Percentiles rank a stretch among this genome's conserved stretches.
These are phyloP conservation scores for Euphysa ruthae DNA, from an alignment of 30 jellyfish, hydroid and myxozoan genomes.

Conservation along the genomic window DNA sequence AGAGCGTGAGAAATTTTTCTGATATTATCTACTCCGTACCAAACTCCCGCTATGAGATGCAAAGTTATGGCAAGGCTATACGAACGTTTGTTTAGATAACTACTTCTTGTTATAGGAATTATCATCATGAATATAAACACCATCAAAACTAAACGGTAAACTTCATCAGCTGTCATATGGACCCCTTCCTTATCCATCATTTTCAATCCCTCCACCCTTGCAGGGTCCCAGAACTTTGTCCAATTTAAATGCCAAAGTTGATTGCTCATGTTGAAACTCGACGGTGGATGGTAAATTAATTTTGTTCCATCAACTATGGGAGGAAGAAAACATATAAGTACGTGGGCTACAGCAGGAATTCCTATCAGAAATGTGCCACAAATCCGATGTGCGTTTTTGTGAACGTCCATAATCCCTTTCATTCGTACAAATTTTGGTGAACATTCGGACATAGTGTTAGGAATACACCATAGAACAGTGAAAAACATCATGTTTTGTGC, in stretches of 20 bases:
- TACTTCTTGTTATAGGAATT: slow-evolving; percentile 12
- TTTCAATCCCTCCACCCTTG: slow-evolving; percentile 9
- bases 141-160: slow-evolving; percentile 11
- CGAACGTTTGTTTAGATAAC: slow-evolving; percentile 3
- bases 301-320: slow-evolving; percentile 12
- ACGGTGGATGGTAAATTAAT: slow-evolving; percentile 20
- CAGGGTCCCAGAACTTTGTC: slow-evolving; percentile 31
- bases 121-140: background rate
- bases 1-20: slow-evolving; percentile 18
- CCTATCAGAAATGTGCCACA: slow-evolving; percentile 21
- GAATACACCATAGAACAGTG: slow-evolving; percentile 15
- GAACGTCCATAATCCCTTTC: slow-evolving; percentile 6
- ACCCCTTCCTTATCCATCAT: slow-evolving; percentile 6
- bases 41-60: slow-evolving; percentile 13
- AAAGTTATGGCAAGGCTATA: slow-evolving; percentile 6
- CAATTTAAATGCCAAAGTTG: slow-evolving; percentile 10
- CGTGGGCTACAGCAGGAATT: slow-evolving; percentile 18
- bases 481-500: slow-evolving; percentile 19
- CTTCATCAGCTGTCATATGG: slow-evolving; percentile 11
- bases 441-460: background rate
- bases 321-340: slow-evolving; percentile 3
- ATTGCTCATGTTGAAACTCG: background rate
- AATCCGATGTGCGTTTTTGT: slow-evolving; percentile 7
- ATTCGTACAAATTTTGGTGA: background rate
- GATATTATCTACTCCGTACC: slow-evolving; percentile 15